Base-by-base conservation (phyloP, 2,888 invertebrate species). In the Netelia melanura region DNA sequence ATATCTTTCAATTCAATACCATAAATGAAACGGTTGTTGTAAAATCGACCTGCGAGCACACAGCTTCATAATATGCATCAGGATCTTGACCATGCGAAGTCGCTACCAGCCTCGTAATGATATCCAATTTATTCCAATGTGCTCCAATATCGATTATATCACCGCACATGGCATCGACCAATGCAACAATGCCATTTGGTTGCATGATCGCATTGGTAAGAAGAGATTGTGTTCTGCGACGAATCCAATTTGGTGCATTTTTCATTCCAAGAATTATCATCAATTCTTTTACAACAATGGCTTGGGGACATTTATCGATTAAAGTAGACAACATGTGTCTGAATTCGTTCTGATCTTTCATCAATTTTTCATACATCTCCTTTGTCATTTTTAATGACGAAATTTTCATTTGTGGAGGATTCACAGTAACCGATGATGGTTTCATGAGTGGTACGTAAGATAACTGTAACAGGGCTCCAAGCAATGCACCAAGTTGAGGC, bases 381-480 rank as follows among this genome's bases (percentile, higher is more conserved):
- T 93, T 88, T 0, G 96, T 95, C 95, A 96, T 96, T 68, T 90
- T 89, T 91, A 95, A 94, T 58, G 80, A 48, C 10, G 9, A 6
- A 43, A 0, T 9, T 14, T 71, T 58, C 21, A 65, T 87, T 1
- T 84, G 75, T 14, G 76, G 62, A 43, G 64, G 67, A 6, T 56
- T 43, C 21, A 48, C 94, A 78, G 92, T 90, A 2, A 88, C 82
- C 82, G 87, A 87, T 0, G 94, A 93, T 79, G 96, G 96, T 93
- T 96, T 95, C 85, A 95, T 95, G 48, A 97, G 90, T 8, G 96
- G 96, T 54, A 96, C 96, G 94, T 95, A 95, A 38, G 95, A 94
- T 70, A 97, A 93, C 93, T 97, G 97, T 88, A 97, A 95, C 43
- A 97, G 93, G 2, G 95, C 95, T 80, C 96, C 96, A 72, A 97